A percentile compares a stretch with the other conserved stretches of the same genome.
These are phyloP conservation scores for Myocastor coypus DNA, from an alignment of 2,113 vertebrate species.

Conservation along the genomic window DNA sequence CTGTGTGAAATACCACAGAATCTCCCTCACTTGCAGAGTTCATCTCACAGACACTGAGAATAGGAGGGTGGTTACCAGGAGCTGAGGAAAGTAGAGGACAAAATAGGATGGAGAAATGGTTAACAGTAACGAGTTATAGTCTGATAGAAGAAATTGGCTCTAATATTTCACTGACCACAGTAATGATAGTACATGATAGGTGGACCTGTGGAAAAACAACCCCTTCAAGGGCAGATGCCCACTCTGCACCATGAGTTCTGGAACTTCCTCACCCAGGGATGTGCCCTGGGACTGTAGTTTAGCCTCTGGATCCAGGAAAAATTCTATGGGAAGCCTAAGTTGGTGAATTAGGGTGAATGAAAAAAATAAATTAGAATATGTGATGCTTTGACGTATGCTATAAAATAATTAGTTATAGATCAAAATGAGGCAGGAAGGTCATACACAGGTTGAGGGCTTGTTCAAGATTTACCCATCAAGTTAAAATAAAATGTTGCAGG, in stretches of 20 bases:
- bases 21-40: neutral
- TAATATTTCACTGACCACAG: neutral
- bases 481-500: neutral
- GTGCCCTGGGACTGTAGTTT: neutral
- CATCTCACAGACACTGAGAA: too few species aligned
- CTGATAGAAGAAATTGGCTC: neutral
- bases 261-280: neutral
- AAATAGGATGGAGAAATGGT: neutral
- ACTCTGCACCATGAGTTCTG: too few species aligned
- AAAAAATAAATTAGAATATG: neutral
- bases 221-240: neutral
- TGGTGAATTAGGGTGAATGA: neutral
- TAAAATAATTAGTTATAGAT: neutral
- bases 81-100: neutral
- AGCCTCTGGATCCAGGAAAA: neutral
- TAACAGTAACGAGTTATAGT: neutral
- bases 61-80: neutral
- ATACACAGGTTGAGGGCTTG: neutral
- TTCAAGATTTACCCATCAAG: neutral
- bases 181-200: too few species aligned
- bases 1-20: neutral
- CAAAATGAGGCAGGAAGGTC: neutral
- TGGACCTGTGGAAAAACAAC: neutral
- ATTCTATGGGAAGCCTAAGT: neutral
- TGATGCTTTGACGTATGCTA: neutral